A percentile compares a stretch with the other conserved stretches of the same genome.
Evolutionary conservation across 2,113 vertebrate species (phyloP).

Genomic region (Rhynchomys soricoides): DNA sequence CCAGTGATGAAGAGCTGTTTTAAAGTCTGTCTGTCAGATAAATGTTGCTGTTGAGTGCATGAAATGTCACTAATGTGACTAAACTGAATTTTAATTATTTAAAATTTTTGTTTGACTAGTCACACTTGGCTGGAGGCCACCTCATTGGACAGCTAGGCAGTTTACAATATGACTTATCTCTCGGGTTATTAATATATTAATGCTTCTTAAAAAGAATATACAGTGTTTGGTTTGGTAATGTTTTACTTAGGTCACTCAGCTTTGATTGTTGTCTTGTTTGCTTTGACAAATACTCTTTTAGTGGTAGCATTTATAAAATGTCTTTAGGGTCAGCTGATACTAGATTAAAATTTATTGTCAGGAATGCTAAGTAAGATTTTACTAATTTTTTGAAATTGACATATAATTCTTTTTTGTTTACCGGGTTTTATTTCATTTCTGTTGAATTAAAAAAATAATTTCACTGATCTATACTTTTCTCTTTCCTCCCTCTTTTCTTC

Average conservation of each 20-base stretch:
- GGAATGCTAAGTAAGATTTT: conserved; percentile 5
- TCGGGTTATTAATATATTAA: conserved; percentile 39
- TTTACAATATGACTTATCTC: conserved; percentile 24
- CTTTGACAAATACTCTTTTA: background rate
- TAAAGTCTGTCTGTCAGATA: conserved; percentile 6
- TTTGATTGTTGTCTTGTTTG: conserved; percentile 30
- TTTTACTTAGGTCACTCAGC: conserved; percentile 22
- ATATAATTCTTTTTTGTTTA: conserved; percentile 3
- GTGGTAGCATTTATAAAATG: conserved; percentile 20
- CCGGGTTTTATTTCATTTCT: conserved; percentile 34
- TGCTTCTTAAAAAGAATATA: background rate
- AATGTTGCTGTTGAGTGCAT: background rate
- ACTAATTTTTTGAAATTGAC: conserved; percentile 7
- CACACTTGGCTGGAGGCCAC: background rate
- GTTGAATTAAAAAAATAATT: background rate
- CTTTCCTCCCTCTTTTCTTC: background rate
- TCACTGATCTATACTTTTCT: background rate
- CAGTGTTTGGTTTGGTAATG: conserved; percentile 13
- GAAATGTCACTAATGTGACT: background rate
- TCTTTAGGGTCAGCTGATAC: conserved; percentile 1
- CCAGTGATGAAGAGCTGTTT: background rate
- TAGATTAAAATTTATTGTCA: conserved; percentile 35
- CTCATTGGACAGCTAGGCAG: background rate
- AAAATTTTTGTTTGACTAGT: conserved; percentile 50
- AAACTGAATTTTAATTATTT: conserved; percentile 56